These are phyloP conservation scores for Malacoctenus gilli DNA, from an alignment of 2,797 vertebrate species.

Conservation along the genomic window DNA sequence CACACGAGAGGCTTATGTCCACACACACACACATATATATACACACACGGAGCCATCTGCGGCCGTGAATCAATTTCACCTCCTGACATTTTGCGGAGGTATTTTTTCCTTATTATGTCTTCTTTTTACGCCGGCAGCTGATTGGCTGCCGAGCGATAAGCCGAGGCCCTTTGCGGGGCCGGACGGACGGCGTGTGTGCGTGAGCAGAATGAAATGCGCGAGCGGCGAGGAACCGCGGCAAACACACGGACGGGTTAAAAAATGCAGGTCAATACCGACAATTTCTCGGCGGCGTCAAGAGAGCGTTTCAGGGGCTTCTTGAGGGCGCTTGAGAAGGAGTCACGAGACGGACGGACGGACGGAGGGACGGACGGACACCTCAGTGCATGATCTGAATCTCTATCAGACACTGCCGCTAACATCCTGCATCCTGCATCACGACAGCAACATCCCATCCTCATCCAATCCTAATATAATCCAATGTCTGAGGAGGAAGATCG, in stretches of 20 bases:
- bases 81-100: slow-evolving; percentile 52
- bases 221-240: slow-evolving; percentile 27
- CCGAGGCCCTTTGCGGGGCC: slow-evolving; percentile 23
- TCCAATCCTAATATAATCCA: slow-evolving; percentile 37
- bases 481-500: slow-evolving; percentile 59
- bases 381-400: slow-evolving; percentile 73
- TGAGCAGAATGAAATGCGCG: slow-evolving; percentile 56
- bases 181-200: slow-evolving; percentile 22
- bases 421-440: slow-evolving; percentile 42
- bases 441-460: slow-evolving; percentile 28
- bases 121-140: slow-evolving; percentile 18
- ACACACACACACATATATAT: not conserved
- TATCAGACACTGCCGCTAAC: slow-evolving; percentile 57
- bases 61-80: slow-evolving; percentile 54
- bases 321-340: no score
- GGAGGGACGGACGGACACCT: slow-evolving; percentile 52
- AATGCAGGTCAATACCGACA: slow-evolving; percentile 22
- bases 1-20: not conserved
- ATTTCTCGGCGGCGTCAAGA: no score
- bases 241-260: slow-evolving; percentile 18
- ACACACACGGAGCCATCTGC: not conserved
- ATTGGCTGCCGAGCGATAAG: slow-evolving; percentile 50
- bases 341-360: slow-evolving; percentile 45
- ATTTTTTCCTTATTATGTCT: not conserved
- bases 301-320: slow-evolving; percentile 32